These are phyloP conservation scores for Tetrao urogallus DNA, from an alignment of 2,113 vertebrate genomes.

Conservation along the genomic window DNA sequence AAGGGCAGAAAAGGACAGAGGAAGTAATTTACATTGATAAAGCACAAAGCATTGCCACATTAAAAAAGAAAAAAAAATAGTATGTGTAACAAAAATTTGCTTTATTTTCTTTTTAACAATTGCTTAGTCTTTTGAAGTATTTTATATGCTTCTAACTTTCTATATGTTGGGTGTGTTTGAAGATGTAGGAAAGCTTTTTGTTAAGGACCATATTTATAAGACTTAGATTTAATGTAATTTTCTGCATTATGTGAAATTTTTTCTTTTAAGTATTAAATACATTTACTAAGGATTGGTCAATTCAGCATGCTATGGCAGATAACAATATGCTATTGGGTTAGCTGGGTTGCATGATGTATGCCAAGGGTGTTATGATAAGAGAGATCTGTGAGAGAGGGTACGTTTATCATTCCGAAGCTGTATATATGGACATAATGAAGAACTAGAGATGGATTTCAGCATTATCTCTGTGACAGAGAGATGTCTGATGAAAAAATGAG, in stretches of 20 bases:
- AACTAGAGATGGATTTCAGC: background rate
- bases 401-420: background rate
- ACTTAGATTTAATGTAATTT: background rate
- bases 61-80: background rate
- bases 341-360: background rate
- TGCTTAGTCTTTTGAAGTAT: background rate
- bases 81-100: background rate
- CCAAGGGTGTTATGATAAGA: background rate
- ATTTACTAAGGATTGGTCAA: background rate
- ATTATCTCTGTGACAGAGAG: background rate
- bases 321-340: background rate
- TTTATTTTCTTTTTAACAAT: background rate
- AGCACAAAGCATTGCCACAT: background rate
- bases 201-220: background rate
- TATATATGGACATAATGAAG: background rate
- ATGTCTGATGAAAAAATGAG: background rate
- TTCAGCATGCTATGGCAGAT: background rate
- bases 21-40: background rate
- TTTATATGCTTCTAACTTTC: background rate
- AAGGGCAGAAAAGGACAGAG: background rate
- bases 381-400: background rate
- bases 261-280: background rate
- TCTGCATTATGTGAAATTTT: background rate
- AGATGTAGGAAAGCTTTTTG: background rate
- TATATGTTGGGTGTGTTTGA: background rate